Base-by-base conservation (phyloP, 2,113 vertebrate genomes). In the Sorex fumeus region DNA sequence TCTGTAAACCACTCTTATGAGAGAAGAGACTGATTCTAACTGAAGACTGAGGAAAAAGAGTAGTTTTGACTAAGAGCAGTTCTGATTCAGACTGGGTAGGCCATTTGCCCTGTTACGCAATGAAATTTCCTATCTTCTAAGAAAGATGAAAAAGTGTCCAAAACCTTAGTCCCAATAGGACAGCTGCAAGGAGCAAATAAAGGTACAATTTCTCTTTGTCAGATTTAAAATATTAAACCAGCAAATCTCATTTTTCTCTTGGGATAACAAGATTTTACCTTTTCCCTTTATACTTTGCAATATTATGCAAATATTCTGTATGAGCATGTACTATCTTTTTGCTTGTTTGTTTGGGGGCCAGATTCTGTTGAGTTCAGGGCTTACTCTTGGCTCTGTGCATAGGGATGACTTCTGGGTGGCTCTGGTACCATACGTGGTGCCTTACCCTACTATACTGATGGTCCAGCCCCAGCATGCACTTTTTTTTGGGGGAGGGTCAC, bases 21-120 rank as follows among this genome's bases (percentile, higher is more conserved):
- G 30, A 69, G 81, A 90, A 80, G 74, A 95, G 60, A 64, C 72
- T 75, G 83, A 70, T 80, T 93, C 72, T 66, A 87, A 91, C 62
- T 80, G 85, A 76, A 69, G 50, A 75, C 12, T 21, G 57, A 87
- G 18, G 66, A 53, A 77, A 90, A 90, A 47, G 53, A 28, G 34
- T 57, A 50, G 28, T 87, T 95, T 90, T 87, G 62, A 80, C 85
- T 40, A 30, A 79, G 43, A 90, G 36, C 74, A 87, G 80, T 66
- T 32, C 50, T 80, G 28, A 80, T 75, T 79, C 40, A n/a, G 77
- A 36, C 28, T 71, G 79, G 64, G 13, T 28, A 57, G 72, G 82
- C 64, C 78, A 32, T 45, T 53, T 30, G 83, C 71, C 11, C 64
- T 69, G 64, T 53, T 36, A 82, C 0, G n/a, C 12, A 50, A 45